Percentiles rank a stretch among this genome's conserved stretches.
phyloP scores from a whole-genome alignment of 2,888 invertebrate species.

The Chaitophorus viminalis region DNA sequence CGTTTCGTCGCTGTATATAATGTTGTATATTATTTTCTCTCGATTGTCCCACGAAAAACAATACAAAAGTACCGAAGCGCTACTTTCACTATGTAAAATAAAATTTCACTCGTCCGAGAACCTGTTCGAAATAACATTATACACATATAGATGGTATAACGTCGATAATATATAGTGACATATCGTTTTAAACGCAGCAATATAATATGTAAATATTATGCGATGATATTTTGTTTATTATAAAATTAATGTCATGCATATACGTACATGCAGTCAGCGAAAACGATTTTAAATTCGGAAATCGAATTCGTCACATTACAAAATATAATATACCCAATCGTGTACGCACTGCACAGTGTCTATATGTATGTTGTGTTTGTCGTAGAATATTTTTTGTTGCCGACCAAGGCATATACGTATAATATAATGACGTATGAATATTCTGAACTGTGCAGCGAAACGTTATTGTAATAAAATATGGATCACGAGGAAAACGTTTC shows the following conservation, averaged over 20 bases:
- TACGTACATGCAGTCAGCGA: not conserved
- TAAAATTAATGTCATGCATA: not conserved
- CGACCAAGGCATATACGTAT: too few relatives aligned
- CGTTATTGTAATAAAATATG: too few relatives aligned
- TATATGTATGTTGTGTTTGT: too few relatives aligned
- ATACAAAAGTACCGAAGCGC: slow-evolving; percentile 5
- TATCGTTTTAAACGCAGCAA: not conserved
- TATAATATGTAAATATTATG: not conserved
- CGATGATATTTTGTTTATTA: not conserved
- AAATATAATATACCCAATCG: too few relatives aligned
- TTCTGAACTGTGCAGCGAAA: too few relatives aligned
- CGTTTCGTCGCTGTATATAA: slow-evolving; percentile 7
- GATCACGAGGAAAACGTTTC: too few relatives aligned
- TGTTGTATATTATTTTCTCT: slow-evolving; percentile 25
- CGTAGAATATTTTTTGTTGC: too few relatives aligned
- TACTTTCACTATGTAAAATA: slow-evolving; percentile 28
- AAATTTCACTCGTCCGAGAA: slow-evolving; percentile 34
- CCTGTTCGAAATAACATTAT: not conserved
- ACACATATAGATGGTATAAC: not conserved
- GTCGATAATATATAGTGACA: not conserved
- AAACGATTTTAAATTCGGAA: not conserved
- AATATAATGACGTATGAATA: too few relatives aligned
- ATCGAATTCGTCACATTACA: too few relatives aligned
- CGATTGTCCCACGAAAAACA: slow-evolving; percentile 54
- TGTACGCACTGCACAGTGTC: too few relatives aligned